phyloP scores from a whole-genome alignment of 2,113 vertebrate species.

The Mobula hypostoma region DNA sequence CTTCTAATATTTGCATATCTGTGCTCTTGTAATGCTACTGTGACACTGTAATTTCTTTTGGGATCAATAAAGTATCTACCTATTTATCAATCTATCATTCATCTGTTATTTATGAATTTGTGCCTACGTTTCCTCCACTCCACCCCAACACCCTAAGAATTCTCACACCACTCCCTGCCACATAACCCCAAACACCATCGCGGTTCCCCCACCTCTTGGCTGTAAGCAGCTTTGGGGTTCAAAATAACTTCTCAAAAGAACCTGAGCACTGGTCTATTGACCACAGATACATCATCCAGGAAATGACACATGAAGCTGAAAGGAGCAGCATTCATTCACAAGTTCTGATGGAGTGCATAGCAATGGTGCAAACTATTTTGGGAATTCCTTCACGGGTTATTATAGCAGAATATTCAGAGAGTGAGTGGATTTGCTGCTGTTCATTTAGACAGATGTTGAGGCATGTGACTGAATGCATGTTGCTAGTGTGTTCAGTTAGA shows the following conservation, averaged over 20 bases:
- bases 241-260: neutral
- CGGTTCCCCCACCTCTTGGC: too few relatives aligned
- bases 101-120: neutral
- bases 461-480: neutral
- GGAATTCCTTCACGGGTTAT: neutral
- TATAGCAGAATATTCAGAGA: neutral
- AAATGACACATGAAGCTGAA: neutral
- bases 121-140: neutral
- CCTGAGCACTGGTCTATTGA: neutral
- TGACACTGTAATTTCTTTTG: too few relatives aligned
- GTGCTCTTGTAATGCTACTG: too few relatives aligned
- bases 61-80: too few relatives aligned
- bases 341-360: neutral
- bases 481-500: neutral
- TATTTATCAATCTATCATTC: too few relatives aligned
- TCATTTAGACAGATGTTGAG: neutral
- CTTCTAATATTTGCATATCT: too few relatives aligned
- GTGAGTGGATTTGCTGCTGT: neutral
- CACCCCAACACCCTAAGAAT: neutral
- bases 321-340: neutral
- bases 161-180: neutral
- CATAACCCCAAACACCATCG: neutral
- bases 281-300: neutral
- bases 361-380: neutral
- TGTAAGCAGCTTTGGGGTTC: neutral